A percentile compares a stretch with the other conserved stretches of the same genome.
Conservation (phyloP, 2,113 vertebrate species). For the Oenanthe melanoleuca region DNA sequence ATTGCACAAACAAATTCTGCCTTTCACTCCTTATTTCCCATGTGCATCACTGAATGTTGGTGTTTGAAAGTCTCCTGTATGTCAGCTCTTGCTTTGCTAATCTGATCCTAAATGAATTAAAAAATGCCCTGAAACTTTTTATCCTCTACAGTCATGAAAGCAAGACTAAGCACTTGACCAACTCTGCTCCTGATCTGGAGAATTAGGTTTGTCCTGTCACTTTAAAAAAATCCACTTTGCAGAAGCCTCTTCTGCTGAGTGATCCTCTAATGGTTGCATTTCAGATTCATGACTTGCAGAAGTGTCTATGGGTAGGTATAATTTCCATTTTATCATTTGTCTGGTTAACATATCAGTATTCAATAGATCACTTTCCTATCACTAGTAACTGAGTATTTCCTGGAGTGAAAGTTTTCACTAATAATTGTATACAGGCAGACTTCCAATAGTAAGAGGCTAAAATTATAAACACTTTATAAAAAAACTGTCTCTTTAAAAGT, state of each 20-base stretch:
- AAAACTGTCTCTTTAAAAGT: conserved; percentile 56
- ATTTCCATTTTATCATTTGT: not conserved
- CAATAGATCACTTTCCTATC: not conserved
- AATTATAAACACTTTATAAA: conserved; percentile 12
- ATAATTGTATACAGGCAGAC: not conserved
- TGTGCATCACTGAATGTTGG: not conserved
- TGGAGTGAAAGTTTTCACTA: not conserved
- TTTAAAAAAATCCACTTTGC: not conserved
- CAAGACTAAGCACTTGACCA: not conserved
- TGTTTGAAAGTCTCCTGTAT: not conserved
- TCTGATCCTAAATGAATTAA: not conserved
- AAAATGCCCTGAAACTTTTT: not conserved
- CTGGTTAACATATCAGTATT: not conserved
- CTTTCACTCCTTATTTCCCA: not conserved
- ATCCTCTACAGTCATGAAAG: not conserved
- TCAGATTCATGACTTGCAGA: not conserved
- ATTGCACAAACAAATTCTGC: not conserved
- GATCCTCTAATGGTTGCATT: not conserved
- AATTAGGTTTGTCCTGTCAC: not conserved
- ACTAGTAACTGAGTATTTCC: not conserved
- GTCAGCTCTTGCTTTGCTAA: not conserved
- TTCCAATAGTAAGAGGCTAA: conserved; percentile 30
- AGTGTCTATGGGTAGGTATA: not conserved
- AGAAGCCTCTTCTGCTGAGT: not conserved
- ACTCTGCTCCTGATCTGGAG: not conserved